Conservation (phyloP, 2,888 invertebrate genomes). For the Brachypalpus laphriformis region DNA sequence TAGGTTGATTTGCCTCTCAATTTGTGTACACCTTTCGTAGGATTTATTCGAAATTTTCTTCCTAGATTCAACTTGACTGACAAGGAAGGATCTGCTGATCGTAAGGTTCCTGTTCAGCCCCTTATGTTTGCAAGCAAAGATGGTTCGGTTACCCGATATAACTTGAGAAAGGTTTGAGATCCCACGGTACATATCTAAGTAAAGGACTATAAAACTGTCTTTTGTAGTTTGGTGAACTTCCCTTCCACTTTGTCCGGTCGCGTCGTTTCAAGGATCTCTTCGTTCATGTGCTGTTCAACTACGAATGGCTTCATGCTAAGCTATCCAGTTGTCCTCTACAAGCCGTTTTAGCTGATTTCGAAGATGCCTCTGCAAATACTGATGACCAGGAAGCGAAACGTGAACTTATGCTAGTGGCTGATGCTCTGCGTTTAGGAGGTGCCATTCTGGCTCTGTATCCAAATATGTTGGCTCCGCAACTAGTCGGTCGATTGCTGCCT, state of each 20-base stretch:
- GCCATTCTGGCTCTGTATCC: slow-evolving; percentile 96
- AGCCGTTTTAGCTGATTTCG: slow-evolving; percentile 96
- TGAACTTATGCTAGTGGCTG: slow-evolving; percentile 95
- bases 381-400: slow-evolving; percentile 89
- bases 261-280: slow-evolving; percentile 95
- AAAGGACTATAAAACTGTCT: not conserved
- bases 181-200: not conserved
- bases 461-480: slow-evolving; percentile 97
- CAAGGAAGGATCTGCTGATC: slow-evolving; percentile 93
- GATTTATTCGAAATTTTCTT: slow-evolving; percentile 78
- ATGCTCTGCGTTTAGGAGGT: slow-evolving; percentile 95
- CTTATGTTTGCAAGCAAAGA: slow-evolving; percentile 95
- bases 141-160: slow-evolving; percentile 94
- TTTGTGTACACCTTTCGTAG: not conserved
- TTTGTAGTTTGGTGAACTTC: slow-evolving; percentile 94
- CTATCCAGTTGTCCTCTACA: slow-evolving; percentile 97
- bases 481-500: slow-evolving; percentile 95
- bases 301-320: slow-evolving; percentile 98
- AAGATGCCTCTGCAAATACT: slow-evolving; percentile 93
- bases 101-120: slow-evolving; percentile 98
- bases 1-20: slow-evolving; percentile 82
- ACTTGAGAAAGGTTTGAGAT: slow-evolving; percentile 94
- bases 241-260: slow-evolving; percentile 96
- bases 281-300: slow-evolving; percentile 96
- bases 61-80: slow-evolving; percentile 90